Evolutionary conservation across 2,888 invertebrate species (phyloP), one percentile per base, ranked within the genome.

Genomic region (Sussaba pulchella): DNA sequence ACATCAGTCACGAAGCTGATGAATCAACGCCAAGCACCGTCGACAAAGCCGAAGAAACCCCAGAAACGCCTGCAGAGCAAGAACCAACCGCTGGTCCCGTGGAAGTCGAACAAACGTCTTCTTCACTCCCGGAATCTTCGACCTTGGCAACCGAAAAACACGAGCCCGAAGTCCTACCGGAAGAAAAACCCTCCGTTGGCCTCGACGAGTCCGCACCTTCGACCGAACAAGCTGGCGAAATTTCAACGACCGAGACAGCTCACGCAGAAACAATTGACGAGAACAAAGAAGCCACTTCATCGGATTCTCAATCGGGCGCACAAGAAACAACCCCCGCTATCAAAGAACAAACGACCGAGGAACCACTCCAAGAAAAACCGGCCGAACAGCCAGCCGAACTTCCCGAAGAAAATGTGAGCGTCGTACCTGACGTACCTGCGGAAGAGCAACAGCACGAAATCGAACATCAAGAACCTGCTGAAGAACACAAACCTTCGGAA

Each of bases 401-500:
- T 10, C 66, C 66, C 0, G 74, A 67, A 24, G 43, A 64, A 31
- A 17, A 43, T 1, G 21, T 39, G 26, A 59, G 21, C 43, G 47
- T 45, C n/a, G 50, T 14, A 2, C 43, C 54, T 1, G 24, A 5
- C 0, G 19, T 21, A 2, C 5, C 31, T 5, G 64, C 19, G 8
- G 66, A 31, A 17, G 50, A 21, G 3, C 64, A 63, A 31, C 26
- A 47, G 12, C 61, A 86, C 80, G 89, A 81, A 87, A 64, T 78
- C 9, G 66, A 67, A 39, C 57, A 72, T 57, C 10, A 63, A n/a
- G 43, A 21, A 6, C 36, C 43, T 12, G 19, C 26, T 21, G 52
- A 78, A 17, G 74, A 52, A 41, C 17, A 67, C 14, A 2, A 66
- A 36, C 36, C 67, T 2, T 14, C 54, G 36, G 78, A 59, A 36